A percentile compares a stretch with the other conserved stretches of the same genome.
These are phyloP conservation scores for Hofmannophila pseudospretella DNA, from an alignment of 2,888 invertebrate species.

Conservation along the genomic window DNA sequence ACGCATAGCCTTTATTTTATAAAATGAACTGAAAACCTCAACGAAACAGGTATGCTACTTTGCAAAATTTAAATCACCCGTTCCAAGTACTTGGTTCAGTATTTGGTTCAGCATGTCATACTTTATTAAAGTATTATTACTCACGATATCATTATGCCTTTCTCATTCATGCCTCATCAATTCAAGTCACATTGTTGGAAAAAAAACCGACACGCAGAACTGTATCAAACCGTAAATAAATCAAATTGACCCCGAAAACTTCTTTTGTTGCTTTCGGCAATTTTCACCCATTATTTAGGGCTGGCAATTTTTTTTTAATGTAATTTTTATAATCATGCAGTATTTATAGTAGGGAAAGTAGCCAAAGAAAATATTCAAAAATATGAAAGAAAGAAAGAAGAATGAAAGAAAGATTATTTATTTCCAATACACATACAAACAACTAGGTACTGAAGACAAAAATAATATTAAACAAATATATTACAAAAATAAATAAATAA, in stretches of 20 bases:
- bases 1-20: too few species aligned
- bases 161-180: constrained; percentile 34
- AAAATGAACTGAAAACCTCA: too few species aligned
- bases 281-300: constrained; percentile 45
- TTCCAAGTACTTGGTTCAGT: constrained; percentile 2
- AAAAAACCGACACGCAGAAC: constrained; percentile 38
- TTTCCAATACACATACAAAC: too few species aligned
- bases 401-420: too few species aligned
- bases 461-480: too few species aligned
- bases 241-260: constrained; percentile 65
- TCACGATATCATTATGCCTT: constrained; percentile 24
- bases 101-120: constrained; percentile 4
- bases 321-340: too few species aligned
- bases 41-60: neutral
- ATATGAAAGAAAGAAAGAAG: neutral
- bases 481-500: too few species aligned
- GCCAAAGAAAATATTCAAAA: too few species aligned
- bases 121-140: constrained; percentile 11
- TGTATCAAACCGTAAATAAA: constrained; percentile 71
- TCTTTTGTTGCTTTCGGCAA: constrained; percentile 58
- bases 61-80: neutral
- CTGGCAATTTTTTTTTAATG: constrained; percentile 1
- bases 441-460: too few species aligned
- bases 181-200: constrained; percentile 32
- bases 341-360: too few species aligned